phyloP scores from a whole-genome alignment of 2,113 vertebrate species.

The Microtus richardsoni region DNA sequence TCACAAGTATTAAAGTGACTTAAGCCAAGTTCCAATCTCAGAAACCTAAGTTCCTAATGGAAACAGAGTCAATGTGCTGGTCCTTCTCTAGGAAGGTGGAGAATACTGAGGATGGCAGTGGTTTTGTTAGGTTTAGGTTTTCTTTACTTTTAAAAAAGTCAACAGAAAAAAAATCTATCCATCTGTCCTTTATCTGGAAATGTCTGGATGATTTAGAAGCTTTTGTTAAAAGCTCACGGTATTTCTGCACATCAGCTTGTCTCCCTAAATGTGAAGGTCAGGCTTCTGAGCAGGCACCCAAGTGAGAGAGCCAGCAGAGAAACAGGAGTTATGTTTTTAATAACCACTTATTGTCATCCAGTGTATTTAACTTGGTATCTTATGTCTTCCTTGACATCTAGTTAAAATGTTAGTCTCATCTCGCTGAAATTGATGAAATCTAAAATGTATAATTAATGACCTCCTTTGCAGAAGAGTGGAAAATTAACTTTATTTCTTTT shows the following conservation, averaged over 20 bases:
- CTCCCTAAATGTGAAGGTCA: slow-evolving; percentile 64
- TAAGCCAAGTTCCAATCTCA: slow-evolving; percentile 53
- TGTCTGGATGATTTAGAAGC: slow-evolving; percentile 71
- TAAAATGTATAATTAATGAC: slow-evolving; percentile 84
- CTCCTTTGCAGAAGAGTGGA: slow-evolving; percentile 80
- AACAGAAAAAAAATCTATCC: slow-evolving; percentile 45
- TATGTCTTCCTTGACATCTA: slow-evolving; percentile 81
- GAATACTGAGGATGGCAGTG: slow-evolving; percentile 26
- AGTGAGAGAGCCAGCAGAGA: slow-evolving; percentile 75
- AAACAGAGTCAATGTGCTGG: slow-evolving; percentile 42
- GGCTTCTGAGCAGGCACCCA: slow-evolving; percentile 64
- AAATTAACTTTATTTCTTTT: slow-evolving; percentile 84
- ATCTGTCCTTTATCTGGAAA: slow-evolving; percentile 77
- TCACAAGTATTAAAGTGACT: slow-evolving; percentile 47
- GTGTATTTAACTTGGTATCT: slow-evolving; percentile 79
- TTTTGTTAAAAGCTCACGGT: slow-evolving; percentile 72
- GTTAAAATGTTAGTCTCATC: slow-evolving; percentile 82
- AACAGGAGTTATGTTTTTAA: slow-evolving; percentile 78
- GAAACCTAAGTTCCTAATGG: slow-evolving; percentile 61
- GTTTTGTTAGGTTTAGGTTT: slow-evolving; percentile 55
- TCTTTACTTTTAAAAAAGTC: slow-evolving; percentile 23
- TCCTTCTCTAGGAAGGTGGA: slow-evolving; percentile 49
- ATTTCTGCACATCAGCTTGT: slow-evolving; percentile 68
- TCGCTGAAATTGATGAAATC: slow-evolving; percentile 82
- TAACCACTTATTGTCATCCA: slow-evolving; percentile 80